Evolutionary conservation across 2,888 invertebrate species (phyloP).

Genomic region (Lagria hirta): DNA sequence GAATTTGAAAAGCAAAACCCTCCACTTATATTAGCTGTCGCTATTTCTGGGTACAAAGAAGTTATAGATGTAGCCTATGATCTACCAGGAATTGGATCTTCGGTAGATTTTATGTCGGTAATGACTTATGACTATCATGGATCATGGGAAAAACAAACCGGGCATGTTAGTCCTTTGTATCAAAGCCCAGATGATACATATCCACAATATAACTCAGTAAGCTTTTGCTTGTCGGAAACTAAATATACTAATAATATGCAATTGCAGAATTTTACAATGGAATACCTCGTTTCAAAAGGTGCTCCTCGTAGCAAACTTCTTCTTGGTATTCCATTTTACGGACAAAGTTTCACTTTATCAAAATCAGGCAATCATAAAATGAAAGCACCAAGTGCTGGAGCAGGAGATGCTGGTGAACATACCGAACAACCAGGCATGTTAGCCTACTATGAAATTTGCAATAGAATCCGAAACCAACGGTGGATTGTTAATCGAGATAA

Average conservation of each 20-base stretch:
- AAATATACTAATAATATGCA: too few relatives aligned
- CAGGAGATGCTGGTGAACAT: conserved; percentile 78
- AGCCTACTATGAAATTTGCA: conserved; percentile 83
- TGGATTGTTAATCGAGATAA: conserved; percentile 65
- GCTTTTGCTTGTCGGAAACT: too few relatives aligned
- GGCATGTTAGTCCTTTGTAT: conserved; percentile 79
- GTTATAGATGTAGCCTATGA: conserved; percentile 88
- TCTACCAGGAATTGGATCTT: conserved; percentile 65
- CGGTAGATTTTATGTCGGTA: conserved; percentile 78
- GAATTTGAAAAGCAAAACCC: conserved; percentile 65
- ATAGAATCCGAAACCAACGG: conserved; percentile 66
- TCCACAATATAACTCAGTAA: conserved; percentile 76
- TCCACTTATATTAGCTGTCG: conserved; percentile 75
- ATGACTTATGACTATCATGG: conserved; percentile 91
- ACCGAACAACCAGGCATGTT: conserved; percentile 87
- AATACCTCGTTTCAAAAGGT: conserved; percentile 71
- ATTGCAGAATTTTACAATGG: conserved; percentile 76
- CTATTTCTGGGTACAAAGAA: conserved; percentile 88
- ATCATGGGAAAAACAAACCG: conserved; percentile 80
- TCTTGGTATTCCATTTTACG: conserved; percentile 84
- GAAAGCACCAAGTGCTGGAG: conserved; percentile 68
- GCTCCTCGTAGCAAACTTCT: conserved; percentile 77
- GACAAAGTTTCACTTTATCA: conserved; percentile 77
- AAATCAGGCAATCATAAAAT: conserved; percentile 54
- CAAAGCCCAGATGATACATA: conserved; percentile 66